Percentiles rank a stretch among this genome's conserved stretches.
Conservation (phyloP, 2,888 invertebrate genomes). For the Aphidius colemani region DNA sequence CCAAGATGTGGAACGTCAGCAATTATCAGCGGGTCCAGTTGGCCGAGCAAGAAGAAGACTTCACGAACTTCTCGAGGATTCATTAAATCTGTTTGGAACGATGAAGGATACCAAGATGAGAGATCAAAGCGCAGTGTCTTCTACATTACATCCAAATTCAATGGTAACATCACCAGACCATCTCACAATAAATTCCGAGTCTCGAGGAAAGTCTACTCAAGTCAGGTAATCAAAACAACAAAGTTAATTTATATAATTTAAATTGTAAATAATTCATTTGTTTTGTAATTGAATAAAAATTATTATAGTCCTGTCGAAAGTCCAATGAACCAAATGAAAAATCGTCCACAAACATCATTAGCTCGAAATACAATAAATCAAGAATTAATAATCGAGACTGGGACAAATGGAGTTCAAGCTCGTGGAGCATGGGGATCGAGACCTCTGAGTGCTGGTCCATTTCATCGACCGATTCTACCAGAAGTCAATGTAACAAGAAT, state of each 20-base stretch:
- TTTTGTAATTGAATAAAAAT: not conserved
- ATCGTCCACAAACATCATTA: conserved; percentile 44
- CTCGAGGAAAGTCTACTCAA: conserved; percentile 43
- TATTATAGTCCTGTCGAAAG: conserved; percentile 42
- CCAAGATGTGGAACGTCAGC: conserved; percentile 42
- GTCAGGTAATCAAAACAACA: conserved; percentile 39
- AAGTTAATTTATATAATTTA: no score
- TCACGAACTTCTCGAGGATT: conserved; percentile 79
- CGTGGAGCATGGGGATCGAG: conserved; percentile 59
- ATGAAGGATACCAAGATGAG: conserved; percentile 63
- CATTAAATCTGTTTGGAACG: conserved; percentile 76
- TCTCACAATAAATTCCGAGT: conserved; percentile 39
- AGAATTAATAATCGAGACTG: conserved; percentile 45
- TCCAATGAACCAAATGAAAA: conserved; percentile 40
- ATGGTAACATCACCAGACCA: conserved; percentile 39
- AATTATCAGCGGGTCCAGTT: conserved; percentile 54
- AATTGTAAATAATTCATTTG: no score
- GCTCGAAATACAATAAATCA: conserved; percentile 37
- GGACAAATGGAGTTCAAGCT: conserved; percentile 42
- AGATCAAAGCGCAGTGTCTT: conserved; percentile 38
- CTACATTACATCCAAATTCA: conserved; percentile 37
- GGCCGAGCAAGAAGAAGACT: conserved; percentile 74
- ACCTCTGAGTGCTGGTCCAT: conserved; percentile 71
- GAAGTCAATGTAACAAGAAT: conserved; percentile 63
- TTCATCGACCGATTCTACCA: conserved; percentile 64